Percentiles rank a stretch among this genome's conserved stretches.
phyloP scores from a whole-genome alignment of 2,113 vertebrate genomes.

The Butorides virescens region DNA sequence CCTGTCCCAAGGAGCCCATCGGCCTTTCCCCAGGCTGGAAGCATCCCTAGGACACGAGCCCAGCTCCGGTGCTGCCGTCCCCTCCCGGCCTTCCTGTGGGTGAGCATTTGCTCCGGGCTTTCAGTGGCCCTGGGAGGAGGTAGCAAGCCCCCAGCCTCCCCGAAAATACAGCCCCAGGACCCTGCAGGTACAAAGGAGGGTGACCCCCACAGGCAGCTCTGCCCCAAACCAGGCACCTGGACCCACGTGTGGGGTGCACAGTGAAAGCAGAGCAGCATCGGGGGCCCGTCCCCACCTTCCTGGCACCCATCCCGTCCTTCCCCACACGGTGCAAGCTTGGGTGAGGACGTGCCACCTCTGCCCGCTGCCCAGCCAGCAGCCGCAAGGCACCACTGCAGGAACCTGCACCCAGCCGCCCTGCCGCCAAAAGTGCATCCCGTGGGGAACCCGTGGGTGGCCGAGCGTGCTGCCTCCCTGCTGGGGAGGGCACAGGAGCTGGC shows the following conservation, averaged over 20 bases:
- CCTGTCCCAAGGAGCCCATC: accelerated
- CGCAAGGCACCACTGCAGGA: neutral
- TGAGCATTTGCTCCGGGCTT: neutral
- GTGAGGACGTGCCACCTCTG: neutral
- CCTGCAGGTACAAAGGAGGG: neutral
- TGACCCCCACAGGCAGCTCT: neutral
- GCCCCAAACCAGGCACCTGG: neutral
- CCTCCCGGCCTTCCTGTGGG: accelerated
- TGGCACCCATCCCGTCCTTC: neutral
- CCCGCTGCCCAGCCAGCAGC: neutral
- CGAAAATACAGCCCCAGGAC: neutral
- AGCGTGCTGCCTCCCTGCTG: neutral
- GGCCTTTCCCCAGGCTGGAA: neutral
- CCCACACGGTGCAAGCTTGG: accelerated
- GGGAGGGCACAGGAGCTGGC: neutral
- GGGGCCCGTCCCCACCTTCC: neutral
- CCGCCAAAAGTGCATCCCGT: accelerated
- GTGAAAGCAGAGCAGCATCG: accelerated
- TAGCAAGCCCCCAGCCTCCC: neutral
- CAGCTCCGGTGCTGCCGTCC: accelerated
- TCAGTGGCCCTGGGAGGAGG: neutral
- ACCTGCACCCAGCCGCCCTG: neutral
- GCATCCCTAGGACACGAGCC: neutral
- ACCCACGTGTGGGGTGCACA: accelerated
- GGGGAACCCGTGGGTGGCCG: neutral